Evolutionary conservation across 2,888 invertebrate genomes (phyloP).

Genomic region (Agrilus biguttatus): DNA sequence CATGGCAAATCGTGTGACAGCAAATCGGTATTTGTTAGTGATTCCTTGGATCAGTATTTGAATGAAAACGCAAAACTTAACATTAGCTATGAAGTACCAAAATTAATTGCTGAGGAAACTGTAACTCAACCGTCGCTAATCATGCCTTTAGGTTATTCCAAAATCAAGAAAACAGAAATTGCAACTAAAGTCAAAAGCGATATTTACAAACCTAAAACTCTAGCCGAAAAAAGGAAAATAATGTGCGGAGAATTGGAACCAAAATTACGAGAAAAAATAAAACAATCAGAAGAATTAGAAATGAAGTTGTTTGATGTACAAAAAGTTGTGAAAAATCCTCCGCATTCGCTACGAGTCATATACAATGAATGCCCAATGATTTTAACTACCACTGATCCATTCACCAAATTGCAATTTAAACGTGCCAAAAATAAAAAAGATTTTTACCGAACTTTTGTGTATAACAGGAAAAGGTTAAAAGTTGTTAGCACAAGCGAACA

Average conservation of each 20-base stretch:
- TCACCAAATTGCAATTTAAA: too few relatives aligned
- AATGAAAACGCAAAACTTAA: constrained; percentile 32
- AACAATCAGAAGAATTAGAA: neutral
- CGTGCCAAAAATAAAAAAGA: too few relatives aligned
- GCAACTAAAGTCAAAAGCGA: constrained; percentile 6
- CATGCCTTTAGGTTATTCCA: constrained; percentile 4
- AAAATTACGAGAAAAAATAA: constrained; percentile 2
- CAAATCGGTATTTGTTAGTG: constrained; percentile 33
- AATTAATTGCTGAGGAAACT: constrained; percentile 22
- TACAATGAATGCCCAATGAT: too few relatives aligned
- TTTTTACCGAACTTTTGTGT: too few relatives aligned
- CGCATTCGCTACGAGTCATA: too few relatives aligned
- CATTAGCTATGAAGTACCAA: constrained; percentile 29
- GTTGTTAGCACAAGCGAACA: too few relatives aligned
- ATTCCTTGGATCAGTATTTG: constrained; percentile 36
- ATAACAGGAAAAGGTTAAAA: too few relatives aligned
- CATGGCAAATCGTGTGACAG: neutral
- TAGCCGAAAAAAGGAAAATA: constrained; percentile 37
- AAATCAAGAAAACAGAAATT: constrained; percentile 2
- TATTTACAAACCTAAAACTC: constrained; percentile 33
- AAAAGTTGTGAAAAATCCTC: too few relatives aligned
- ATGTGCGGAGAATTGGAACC: constrained; percentile 11
- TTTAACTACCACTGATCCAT: too few relatives aligned
- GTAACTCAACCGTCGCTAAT: constrained; percentile 10
- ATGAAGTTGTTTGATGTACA: neutral